Evolutionary conservation across 1,140 invertebrate species (phyloP), one percentile per base, ranked within the genome.

Genomic region (Oncopodura yosiiana): DNA sequence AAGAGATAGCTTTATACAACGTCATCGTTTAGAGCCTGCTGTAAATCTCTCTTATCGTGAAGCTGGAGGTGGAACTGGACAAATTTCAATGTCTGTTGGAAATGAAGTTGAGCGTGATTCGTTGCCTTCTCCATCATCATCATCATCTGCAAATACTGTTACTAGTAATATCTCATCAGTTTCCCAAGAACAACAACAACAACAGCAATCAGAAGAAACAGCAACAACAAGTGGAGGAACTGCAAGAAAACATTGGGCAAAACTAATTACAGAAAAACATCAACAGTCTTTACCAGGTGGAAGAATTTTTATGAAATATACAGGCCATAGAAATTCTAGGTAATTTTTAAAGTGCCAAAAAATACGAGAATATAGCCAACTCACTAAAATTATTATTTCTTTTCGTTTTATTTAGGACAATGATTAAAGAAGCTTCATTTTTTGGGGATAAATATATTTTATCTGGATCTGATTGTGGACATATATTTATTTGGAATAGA

Each of bases 381-480:
- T 9, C 19, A 39, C 1, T 18, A 23, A 26, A 23, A 26, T 24
- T 11, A 2, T 18, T 3, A 32, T 43, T 32, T 12, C 70, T 66
- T 71, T 72, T 69, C 70, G 71, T 71, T 68, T 74, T 71, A 75
- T 68, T 29, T 64, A 86, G 81, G 68, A 87, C 84, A 23, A 84
- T 85, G 86, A 91, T 93, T 44, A 92, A 92, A 72, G 86, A 91
- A 70, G 84, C 86, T 1, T 84, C 82, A 53, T 93, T 92, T 69
- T 93, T 86, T 85, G 88, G 88, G 38, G 75, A 85, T 61, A 72
- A 83, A 62, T 86, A 79, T 70, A 79, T 91, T 2, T 81, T 89
- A 76, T 87, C 84, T 18, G 87, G 87, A 2, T 88, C 85, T 12
- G 87, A 92, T 68, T 92, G 87, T 69, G 87, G 84, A 1, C 82